A percentile compares a stretch with the other conserved stretches of the same genome.
These are phyloP conservation scores for Hyles lineata DNA, from an alignment of 2,888 invertebrate species.

Conservation along the genomic window DNA sequence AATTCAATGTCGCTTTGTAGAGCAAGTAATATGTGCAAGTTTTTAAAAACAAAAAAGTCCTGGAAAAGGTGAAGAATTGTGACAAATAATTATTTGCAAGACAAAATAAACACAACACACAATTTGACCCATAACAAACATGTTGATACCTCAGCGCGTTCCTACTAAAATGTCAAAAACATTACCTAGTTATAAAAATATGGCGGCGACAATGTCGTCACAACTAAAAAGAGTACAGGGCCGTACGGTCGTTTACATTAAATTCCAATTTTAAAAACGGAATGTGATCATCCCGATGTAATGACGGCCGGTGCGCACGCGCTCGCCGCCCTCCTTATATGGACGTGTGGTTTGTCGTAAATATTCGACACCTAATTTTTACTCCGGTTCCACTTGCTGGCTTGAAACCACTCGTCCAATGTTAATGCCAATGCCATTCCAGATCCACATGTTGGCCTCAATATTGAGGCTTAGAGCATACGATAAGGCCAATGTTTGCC, in stretches of 20 bases:
- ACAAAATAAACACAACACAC: neutral
- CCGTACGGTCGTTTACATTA: conserved; percentile 61
- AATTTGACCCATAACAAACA: conserved; percentile 8
- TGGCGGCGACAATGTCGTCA: conserved; percentile 45
- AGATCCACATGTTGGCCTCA: too few species aligned
- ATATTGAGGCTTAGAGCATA: too few species aligned
- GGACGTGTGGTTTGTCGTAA: conserved; percentile 58
- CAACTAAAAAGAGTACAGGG: conserved; percentile 48
- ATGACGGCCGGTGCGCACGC: conserved; percentile 62
- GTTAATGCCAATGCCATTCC: too few species aligned
- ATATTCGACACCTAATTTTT: conserved; percentile 72
- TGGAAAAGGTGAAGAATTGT: neutral
- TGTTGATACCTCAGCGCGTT: conserved; percentile 18
- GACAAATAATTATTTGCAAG: neutral
- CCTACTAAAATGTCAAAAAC: conserved; percentile 48
- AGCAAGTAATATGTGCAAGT: too few species aligned
- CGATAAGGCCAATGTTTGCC: too few species aligned
- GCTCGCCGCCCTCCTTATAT: conserved; percentile 55
- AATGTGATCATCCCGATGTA: conserved; percentile 60
- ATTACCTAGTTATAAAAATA: conserved; percentile 47
- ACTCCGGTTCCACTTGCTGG: conserved; percentile 38
- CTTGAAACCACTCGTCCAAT: too few species aligned
- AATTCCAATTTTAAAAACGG: conserved; percentile 69
- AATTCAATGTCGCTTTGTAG: too few species aligned
- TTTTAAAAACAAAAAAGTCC: neutral